Base-by-base conservation (phyloP, 2,113 vertebrate genomes). In the Thymallus thymallus region DNA sequence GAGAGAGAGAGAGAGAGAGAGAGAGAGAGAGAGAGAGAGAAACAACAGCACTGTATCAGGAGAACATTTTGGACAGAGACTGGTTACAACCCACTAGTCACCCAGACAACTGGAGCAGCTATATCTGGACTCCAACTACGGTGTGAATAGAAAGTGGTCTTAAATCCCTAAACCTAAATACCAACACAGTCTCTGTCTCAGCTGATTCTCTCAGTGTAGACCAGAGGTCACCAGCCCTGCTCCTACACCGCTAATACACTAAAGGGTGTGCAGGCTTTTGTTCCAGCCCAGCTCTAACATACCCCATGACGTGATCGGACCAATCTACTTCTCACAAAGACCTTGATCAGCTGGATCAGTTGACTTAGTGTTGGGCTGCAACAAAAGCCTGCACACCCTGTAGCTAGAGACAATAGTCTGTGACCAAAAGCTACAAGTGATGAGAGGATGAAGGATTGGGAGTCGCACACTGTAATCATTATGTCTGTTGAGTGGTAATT, bases 81-180 rank as follows among this genome's bases (percentile, higher is more conserved):
- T 0, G 41, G 12, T 10, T 45, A 69, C 56, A 32, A 29, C 41
- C 65, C 29, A 48, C 41, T 62, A 16, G 71, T 68, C 18, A 61
- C 29, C 30, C 29, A 9, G 35, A 48, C 71, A 48, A 63, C 56
- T 46, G 64, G 56, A 2, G 62, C 26, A 30, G 62, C 62, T 64
- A 64, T 64, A 64, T 64, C 24, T 16, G 62, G 62, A 30, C 62
- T 51, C 24, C 62, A 64, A 64, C 24, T 16, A 24, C 6, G 1
- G 62, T 64, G 26, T 64, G 62, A 64, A 64, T 30, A 64, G 62
- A 64, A 64, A 64, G 62, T 30, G 24, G 24, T 26, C 26, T 64
- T 18, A 64, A 64, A 64, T 64, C 6, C 62, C 10, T 23, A 13
- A 64, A 64, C 24, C 62, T 14, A 29, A 64, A 64, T 29, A 16